Evolutionary conservation across 2,888 invertebrate species (phyloP).

Genomic region (Hirtodrosophila cameraria): DNA sequence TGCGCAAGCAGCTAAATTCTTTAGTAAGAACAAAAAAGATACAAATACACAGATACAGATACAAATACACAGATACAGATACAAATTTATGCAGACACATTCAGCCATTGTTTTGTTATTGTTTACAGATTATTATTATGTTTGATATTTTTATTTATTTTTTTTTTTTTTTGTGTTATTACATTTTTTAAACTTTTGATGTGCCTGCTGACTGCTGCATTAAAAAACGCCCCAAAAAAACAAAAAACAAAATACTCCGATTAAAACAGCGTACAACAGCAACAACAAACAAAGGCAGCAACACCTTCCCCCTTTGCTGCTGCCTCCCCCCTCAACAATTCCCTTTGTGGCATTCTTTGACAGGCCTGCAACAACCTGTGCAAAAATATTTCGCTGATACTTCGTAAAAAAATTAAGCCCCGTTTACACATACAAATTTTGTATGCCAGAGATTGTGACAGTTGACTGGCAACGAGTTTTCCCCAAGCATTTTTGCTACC

Average conservation of each 20-base stretch:
- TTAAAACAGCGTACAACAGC: slow-evolving; percentile 19
- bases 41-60: slow-evolving; percentile 31
- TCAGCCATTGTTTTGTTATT: slow-evolving; percentile 20
- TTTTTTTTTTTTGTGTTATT: slow-evolving; percentile 3
- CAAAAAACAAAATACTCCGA: not conserved
- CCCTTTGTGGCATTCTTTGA: too few species aligned
- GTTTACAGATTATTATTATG: slow-evolving; percentile 18
- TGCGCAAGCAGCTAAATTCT: slow-evolving; percentile 36
- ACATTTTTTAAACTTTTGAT: not conserved
- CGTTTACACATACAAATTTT: too few species aligned
- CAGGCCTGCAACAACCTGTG: too few species aligned
- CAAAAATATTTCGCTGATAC: too few species aligned
- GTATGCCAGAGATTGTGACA: too few species aligned
- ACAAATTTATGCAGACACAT: slow-evolving; percentile 12
- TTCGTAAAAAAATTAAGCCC: too few species aligned
- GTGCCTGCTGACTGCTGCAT: slow-evolving; percentile 11
- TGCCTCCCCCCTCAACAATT: too few species aligned
- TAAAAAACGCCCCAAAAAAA: slow-evolving; percentile 41
- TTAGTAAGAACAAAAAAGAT: slow-evolving; percentile 23
- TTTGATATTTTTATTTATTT: slow-evolving; percentile 2
- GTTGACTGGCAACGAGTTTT: too few species aligned
- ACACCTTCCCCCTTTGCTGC: too few species aligned
- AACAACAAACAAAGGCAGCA: slow-evolving; percentile 16
- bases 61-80: slow-evolving; percentile 16
- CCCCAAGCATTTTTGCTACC: too few species aligned